phyloP scores from a whole-genome alignment of 2,113 vertebrate genomes.

The Stigmatopora argus region DNA sequence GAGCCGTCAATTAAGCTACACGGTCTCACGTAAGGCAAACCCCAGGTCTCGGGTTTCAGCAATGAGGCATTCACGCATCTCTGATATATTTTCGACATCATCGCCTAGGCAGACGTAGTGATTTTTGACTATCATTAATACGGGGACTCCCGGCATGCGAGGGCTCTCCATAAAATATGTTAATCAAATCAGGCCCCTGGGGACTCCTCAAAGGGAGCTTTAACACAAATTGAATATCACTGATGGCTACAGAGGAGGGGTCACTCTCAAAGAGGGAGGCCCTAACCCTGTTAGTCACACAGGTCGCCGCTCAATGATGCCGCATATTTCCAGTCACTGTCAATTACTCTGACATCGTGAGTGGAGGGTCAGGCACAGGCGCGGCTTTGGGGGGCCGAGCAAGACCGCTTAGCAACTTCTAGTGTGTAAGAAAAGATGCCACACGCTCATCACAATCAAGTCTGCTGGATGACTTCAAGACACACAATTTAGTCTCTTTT shows the following conservation, averaged over 20 bases:
- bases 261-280: constrained; percentile 56
- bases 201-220: constrained; percentile 64
- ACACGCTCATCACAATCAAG: constrained; percentile 40
- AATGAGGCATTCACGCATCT: constrained; percentile 33
- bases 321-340: constrained; percentile 77
- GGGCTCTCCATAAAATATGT: constrained; percentile 64
- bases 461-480: constrained; percentile 20
- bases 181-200: constrained; percentile 65
- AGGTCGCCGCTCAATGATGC: constrained; percentile 68
- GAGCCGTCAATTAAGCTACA: constrained; percentile 36
- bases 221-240: constrained; percentile 70
- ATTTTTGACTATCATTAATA: constrained; percentile 68
- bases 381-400: constrained; percentile 32
- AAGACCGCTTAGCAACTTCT: not conserved
- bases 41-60: constrained; percentile 27
- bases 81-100: constrained; percentile 48
- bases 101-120: constrained; percentile 50
- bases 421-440: constrained; percentile 20
- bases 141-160: constrained; percentile 43
- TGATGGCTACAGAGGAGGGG: constrained; percentile 66
- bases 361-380: constrained; percentile 60
- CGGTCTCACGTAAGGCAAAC: constrained; percentile 42
- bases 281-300: constrained; percentile 77
- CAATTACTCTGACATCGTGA: constrained; percentile 72
- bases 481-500: not conserved